phyloP scores from a whole-genome alignment of 2,113 vertebrate genomes.

The Tragulus kanchil region DNA sequence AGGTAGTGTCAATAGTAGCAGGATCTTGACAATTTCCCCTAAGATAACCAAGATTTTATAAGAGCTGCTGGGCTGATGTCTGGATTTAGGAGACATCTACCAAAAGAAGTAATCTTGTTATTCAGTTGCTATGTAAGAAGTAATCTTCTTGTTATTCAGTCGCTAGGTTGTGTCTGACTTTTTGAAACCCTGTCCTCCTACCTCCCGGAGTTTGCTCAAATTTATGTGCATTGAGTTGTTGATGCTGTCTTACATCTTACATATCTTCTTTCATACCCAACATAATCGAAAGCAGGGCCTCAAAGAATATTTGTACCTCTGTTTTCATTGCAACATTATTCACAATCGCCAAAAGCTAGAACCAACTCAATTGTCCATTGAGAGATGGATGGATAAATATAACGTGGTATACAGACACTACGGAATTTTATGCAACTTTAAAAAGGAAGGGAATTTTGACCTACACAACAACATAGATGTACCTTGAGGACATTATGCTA shows the following conservation, averaged over 20 bases:
- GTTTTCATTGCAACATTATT: not conserved
- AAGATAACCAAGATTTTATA: not conserved
- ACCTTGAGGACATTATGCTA: not conserved
- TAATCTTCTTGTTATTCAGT: no score
- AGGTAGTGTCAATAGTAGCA: not conserved
- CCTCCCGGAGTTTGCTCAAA: not conserved
- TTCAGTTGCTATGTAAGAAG: no score
- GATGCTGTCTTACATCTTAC: not conserved
- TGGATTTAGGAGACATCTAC: not conserved
- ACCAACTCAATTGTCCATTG: not conserved
- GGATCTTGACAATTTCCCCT: constrained; percentile 29
- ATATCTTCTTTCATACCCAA: not conserved
- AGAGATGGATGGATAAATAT: not conserved
- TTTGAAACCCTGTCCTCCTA: not conserved
- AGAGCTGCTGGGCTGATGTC: not conserved
- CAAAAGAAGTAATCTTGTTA: not conserved
- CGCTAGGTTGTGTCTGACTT: not conserved
- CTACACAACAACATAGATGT: not conserved
- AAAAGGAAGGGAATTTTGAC: not conserved
- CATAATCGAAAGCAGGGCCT: not conserved
- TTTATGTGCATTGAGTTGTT: not conserved
- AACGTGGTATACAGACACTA: not conserved
- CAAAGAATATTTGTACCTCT: not conserved
- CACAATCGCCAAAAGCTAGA: not conserved
- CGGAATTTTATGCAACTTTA: not conserved